phyloP scores from a whole-genome alignment of 2,113 vertebrate genomes.

The Chaetodon trifascialis region DNA sequence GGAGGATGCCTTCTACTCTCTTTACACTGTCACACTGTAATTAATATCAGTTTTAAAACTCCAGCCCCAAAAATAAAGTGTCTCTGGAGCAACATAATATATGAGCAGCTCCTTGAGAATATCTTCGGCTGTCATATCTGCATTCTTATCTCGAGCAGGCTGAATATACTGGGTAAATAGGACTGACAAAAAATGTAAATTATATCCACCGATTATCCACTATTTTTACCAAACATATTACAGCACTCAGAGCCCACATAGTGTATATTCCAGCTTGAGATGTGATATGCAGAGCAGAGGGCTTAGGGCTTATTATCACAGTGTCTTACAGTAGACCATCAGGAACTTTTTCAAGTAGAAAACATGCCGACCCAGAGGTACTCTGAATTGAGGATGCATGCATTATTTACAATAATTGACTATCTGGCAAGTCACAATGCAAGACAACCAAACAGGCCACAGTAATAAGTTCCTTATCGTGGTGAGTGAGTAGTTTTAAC shows the following conservation, averaged over 20 bases:
- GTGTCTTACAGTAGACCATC: constrained; percentile 17
- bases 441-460: constrained; percentile 33
- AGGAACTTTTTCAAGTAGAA: constrained; percentile 33
- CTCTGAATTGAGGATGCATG: constrained; percentile 30
- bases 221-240: constrained; percentile 26
- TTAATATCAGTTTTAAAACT: constrained; percentile 19
- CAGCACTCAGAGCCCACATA: constrained; percentile 1
- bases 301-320: constrained; percentile 2
- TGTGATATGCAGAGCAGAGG: constrained; percentile 17
- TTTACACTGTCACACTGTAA: constrained; percentile 6
- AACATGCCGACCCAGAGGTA: constrained; percentile 3
- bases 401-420: constrained; percentile 65
- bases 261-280: not conserved
- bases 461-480: constrained; percentile 49
- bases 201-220: constrained; percentile 39
- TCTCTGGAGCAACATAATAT: constrained; percentile 28
- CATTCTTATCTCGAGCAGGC: constrained; percentile 8
- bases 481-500: constrained; percentile 55
- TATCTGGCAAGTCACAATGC: constrained; percentile 21
- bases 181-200: constrained; percentile 37
- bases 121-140: constrained; percentile 21
- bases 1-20: not conserved
- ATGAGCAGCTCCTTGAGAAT: constrained; percentile 10
- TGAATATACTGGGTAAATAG: constrained; percentile 28
- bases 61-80: constrained; percentile 17